Base-by-base conservation (phyloP, 2,888 invertebrate genomes). In the Zygothrica quintamaculata region DNA sequence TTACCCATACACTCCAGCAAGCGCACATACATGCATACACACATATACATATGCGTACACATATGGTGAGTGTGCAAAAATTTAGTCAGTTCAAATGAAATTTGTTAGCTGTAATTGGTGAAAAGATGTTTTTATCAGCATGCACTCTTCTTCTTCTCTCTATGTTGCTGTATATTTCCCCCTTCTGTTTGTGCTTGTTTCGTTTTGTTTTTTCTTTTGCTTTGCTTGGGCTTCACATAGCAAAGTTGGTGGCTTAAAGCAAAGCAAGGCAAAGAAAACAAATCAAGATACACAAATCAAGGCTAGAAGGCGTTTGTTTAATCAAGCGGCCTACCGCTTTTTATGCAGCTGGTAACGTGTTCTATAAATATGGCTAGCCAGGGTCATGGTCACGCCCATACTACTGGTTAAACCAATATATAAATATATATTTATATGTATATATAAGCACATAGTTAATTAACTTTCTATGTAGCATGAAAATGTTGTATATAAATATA, bases 251-350 rank as follows among this genome's bases (percentile, higher is more conserved):
- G n/a, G n/a, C n/a, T n/a, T n/a, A n/a, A n/a, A n/a, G n/a, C n/a
- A n/a, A n/a, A n/a, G n/a, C n/a, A n/a, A n/a, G n/a, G n/a, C n/a
- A n/a, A 16, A 53, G 51, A 46, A 52, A 62, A 57, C 55, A 44
- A 46, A 9, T n/a, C 36, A 43, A 75, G 37, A 51, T 31, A 68
- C 58, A 57, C 59, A 62, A 70, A 57, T 53, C 31, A 36, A 18
- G 34, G 40, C 29, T 51, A 43, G 33, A 26, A 46, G 47, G 51
- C 52, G 48, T 64, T 46, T 68, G 73, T 52, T 66, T 70, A 81
- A 81, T 81, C 75, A 78, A 75, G 76, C 78, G 56, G 60, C 39
- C 31, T 42, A 26, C 61, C 56, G 39, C 40, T 72, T 66, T 42
- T 67, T 62, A 52, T 31, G 22, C 48, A 53, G 52, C 36, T 48